These are phyloP conservation scores for Brachionus calyciflorus DNA, from an alignment of 1,140 invertebrate species.

Conservation along the genomic window DNA sequence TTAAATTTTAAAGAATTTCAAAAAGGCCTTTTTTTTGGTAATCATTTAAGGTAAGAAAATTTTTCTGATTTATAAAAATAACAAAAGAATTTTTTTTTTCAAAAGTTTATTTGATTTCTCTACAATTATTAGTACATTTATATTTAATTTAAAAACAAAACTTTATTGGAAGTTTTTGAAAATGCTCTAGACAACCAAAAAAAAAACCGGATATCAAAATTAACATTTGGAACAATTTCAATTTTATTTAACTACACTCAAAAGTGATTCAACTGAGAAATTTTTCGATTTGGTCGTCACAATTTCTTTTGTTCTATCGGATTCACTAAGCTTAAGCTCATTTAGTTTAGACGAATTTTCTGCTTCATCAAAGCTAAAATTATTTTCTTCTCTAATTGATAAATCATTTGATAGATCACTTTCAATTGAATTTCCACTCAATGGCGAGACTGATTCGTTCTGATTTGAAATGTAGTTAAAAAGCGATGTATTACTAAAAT, in stretches of 20 bases:
- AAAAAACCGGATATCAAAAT: background rate
- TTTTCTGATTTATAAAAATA: too few relatives aligned
- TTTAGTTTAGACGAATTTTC: background rate
- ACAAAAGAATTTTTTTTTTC: too few relatives aligned
- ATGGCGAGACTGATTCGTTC: background rate
- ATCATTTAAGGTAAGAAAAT: too few relatives aligned
- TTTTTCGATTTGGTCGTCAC: background rate
- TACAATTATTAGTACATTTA: too few relatives aligned
- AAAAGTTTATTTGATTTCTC: too few relatives aligned
- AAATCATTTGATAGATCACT: background rate
- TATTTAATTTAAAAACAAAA: too few relatives aligned
- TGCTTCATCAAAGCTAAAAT: background rate
- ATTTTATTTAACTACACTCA: constrained; percentile 12
- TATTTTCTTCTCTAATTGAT: background rate
- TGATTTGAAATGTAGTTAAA: background rate
- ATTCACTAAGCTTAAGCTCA: background rate
- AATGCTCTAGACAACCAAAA: too few relatives aligned
- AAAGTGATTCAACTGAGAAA: constrained; percentile 24
- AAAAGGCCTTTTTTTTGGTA: too few relatives aligned
- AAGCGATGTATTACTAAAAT: background rate
- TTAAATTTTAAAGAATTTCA: too few relatives aligned
- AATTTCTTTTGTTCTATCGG: background rate
- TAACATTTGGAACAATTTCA: too few relatives aligned
- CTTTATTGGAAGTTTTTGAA: too few relatives aligned
- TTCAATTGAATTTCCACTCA: background rate